These are phyloP conservation scores for Eurystomus glaucurus DNA, from an alignment of 2,797 vertebrate species.

Conservation along the genomic window DNA sequence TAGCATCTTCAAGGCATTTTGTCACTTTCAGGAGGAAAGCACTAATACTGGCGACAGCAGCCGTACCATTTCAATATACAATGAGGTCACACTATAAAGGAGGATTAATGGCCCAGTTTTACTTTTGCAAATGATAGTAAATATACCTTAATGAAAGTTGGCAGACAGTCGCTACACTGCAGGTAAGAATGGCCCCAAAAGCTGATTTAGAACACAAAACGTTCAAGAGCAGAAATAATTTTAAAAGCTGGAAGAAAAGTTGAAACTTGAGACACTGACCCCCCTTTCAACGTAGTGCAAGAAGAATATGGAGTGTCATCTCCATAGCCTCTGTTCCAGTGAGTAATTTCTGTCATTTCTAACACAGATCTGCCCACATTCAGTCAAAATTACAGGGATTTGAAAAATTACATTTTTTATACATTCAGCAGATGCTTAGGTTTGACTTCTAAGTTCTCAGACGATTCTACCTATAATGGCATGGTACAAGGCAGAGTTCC, in stretches of 20 bases:
- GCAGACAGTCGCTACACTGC: background rate
- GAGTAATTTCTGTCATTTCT: background rate
- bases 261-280: background rate
- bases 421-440: background rate
- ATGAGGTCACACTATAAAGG: background rate
- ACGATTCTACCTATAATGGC: background rate
- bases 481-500: background rate
- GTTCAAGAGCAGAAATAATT: background rate
- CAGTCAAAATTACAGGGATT: background rate
- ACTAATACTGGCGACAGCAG: background rate
- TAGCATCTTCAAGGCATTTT: constrained; percentile 32
- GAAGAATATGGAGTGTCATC: background rate
- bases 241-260: background rate
- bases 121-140: background rate
- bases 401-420: background rate
- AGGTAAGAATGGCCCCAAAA: background rate
- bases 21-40: constrained; percentile 22
- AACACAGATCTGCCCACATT: background rate
- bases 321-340: background rate
- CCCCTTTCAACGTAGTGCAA: background rate
- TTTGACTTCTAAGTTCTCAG: background rate
- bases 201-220: background rate
- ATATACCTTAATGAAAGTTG: background rate
- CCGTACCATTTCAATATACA: background rate
- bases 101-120: constrained; percentile 24